Conservation (phyloP, 1,140 invertebrate species). For the Temnothorax curvispinosus region DNA sequence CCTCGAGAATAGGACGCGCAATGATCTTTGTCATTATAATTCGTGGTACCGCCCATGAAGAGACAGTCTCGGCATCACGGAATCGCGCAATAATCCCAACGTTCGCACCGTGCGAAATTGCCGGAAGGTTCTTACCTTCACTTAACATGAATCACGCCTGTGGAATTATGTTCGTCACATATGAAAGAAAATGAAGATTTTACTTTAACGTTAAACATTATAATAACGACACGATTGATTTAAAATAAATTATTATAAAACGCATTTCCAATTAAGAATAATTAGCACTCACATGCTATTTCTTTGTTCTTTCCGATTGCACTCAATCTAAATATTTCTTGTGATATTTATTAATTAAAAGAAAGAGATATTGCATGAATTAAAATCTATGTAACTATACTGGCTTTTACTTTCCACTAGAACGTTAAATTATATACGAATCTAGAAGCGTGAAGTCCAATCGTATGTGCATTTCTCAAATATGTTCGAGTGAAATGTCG, state of each 20-base stretch:
- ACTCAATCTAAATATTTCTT: slow-evolving; percentile 17
- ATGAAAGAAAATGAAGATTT: not conserved
- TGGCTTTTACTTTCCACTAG: not conserved
- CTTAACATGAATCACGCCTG: slow-evolving; percentile 50
- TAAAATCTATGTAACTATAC: not conserved
- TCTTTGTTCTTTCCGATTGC: not conserved
- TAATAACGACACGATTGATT: not conserved
- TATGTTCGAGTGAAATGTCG: slow-evolving; percentile 42
- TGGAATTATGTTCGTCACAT: slow-evolving; percentile 31
- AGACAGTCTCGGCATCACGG: slow-evolving; percentile 7
- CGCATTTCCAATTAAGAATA: not conserved
- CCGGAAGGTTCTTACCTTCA: slow-evolving; percentile 65
- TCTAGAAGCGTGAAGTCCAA: slow-evolving; percentile 24
- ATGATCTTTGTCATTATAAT: slow-evolving; percentile 34
- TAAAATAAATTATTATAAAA: not conserved
- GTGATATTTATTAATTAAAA: not conserved
- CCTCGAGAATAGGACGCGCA: slow-evolving; percentile 34
- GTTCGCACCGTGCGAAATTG: slow-evolving; percentile 31
- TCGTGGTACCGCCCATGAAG: slow-evolving; percentile 32
- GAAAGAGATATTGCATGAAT: not conserved
- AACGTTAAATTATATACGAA: slow-evolving; percentile 18
- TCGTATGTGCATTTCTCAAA: slow-evolving; percentile 28
- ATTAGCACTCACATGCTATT: not conserved
- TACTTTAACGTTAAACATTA: not conserved
- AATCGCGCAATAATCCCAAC: slow-evolving; percentile 52